These are phyloP conservation scores for Lutraria rhynchaena DNA, from an alignment of 1,140 invertebrate genomes.

Conservation along the genomic window DNA sequence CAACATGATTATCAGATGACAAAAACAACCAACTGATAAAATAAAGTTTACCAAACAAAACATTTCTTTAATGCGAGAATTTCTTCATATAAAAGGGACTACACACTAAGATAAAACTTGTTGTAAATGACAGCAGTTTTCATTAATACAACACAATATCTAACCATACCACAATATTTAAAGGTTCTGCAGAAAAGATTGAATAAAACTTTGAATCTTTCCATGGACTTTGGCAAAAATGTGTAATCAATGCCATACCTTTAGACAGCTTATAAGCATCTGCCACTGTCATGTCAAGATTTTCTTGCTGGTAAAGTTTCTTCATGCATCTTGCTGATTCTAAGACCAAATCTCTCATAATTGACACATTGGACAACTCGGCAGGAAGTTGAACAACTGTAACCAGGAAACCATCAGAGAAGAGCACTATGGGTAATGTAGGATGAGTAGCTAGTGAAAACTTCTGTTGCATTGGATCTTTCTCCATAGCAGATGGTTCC, in stretches of 20 bases:
- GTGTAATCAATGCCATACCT: slow-evolving; percentile 12
- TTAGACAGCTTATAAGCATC: slow-evolving; percentile 70
- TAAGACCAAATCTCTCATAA: slow-evolving; percentile 75
- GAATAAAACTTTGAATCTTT: too few species aligned
- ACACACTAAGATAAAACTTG: too few species aligned
- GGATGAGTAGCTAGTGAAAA: slow-evolving; percentile 80
- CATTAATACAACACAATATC: too few species aligned
- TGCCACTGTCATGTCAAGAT: slow-evolving; percentile 71
- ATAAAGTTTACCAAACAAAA: too few species aligned
- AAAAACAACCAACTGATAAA: too few species aligned
- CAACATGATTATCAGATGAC: too few species aligned
- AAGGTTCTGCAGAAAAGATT: too few species aligned
- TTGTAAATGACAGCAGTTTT: too few species aligned
- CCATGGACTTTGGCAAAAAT: too few species aligned
- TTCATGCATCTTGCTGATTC: slow-evolving; percentile 74
- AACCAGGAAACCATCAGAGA: slow-evolving; percentile 81
- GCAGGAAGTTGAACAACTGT: slow-evolving; percentile 73
- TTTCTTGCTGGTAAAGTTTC: slow-evolving; percentile 61
- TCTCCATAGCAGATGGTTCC: slow-evolving; percentile 49
- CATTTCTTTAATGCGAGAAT: too few species aligned
- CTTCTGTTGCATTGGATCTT: slow-evolving; percentile 70
- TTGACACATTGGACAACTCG: slow-evolving; percentile 68
- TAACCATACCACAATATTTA: too few species aligned
- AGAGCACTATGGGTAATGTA: slow-evolving; percentile 78
- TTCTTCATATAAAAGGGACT: too few species aligned